phyloP scores from a whole-genome alignment of 2,888 invertebrate genomes.

The Drosophila barbarae region DNA sequence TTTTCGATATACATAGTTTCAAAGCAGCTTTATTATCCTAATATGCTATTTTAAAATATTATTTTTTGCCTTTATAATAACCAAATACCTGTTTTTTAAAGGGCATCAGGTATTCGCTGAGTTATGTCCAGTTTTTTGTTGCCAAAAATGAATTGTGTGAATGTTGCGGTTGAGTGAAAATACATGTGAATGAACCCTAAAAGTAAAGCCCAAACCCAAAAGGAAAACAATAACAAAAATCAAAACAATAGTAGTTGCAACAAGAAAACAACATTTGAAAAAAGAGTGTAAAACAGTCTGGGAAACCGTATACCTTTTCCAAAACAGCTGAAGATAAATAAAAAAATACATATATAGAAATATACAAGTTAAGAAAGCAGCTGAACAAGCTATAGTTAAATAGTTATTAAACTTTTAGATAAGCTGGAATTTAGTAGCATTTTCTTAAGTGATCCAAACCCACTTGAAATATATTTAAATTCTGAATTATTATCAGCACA shows the following conservation, averaged over 20 bases:
- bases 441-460: neutral
- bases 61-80: no score
- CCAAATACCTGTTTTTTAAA: neutral
- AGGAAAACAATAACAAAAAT: conserved; percentile 19
- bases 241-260: conserved; percentile 17
- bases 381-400: neutral
- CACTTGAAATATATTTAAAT: neutral
- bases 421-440: neutral
- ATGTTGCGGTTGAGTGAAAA: conserved; percentile 62
- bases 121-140: neutral
- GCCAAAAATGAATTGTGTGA: conserved; percentile 61
- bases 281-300: neutral
- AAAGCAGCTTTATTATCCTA: neutral
- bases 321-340: neutral
- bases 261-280: conserved; percentile 1
- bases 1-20: neutral
- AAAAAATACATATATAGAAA: neutral
- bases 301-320: neutral
- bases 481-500: no score
- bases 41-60: no score
- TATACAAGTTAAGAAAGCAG: neutral
- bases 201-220: conserved; percentile 5
- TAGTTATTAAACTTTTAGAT: neutral
- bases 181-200: conserved; percentile 64
- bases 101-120: conserved; percentile 6